Evolutionary conservation across 2,888 invertebrate genomes (phyloP).

Genomic region (Ophioninae sp.): DNA sequence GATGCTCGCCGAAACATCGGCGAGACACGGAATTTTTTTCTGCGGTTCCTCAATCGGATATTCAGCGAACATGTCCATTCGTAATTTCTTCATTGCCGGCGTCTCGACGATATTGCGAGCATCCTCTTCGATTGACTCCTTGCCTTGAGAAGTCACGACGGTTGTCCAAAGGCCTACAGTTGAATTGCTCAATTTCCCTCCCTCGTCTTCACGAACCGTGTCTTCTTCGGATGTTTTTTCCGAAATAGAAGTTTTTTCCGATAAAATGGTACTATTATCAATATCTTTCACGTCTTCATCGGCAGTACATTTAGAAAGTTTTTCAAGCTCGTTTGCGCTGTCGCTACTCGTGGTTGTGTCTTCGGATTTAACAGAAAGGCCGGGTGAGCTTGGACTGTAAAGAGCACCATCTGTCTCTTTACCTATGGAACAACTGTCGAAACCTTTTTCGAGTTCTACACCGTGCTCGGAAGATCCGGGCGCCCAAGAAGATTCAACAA

Average conservation of each 20-base stretch:
- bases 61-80: slow-evolving; percentile 73
- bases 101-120: slow-evolving; percentile 60
- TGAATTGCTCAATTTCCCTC: slow-evolving; percentile 36
- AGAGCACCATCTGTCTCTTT: slow-evolving; percentile 66
- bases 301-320: neutral
- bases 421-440: slow-evolving; percentile 13
- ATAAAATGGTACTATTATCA: slow-evolving; percentile 5
- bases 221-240: slow-evolving; percentile 29
- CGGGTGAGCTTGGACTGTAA: slow-evolving; percentile 77
- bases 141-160: slow-evolving; percentile 45
- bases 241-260: slow-evolving; percentile 25
- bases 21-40: neutral
- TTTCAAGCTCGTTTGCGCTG: slow-evolving; percentile 28
- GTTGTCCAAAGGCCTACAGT: slow-evolving; percentile 32
- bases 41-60: slow-evolving; percentile 61
- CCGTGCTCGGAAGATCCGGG: slow-evolving; percentile 8
- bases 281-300: slow-evolving; percentile 17
- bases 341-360: slow-evolving; percentile 44
- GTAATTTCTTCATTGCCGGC: slow-evolving; percentile 57
- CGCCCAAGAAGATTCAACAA: slow-evolving; percentile 26
- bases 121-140: slow-evolving; percentile 46
- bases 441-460: slow-evolving; percentile 65
- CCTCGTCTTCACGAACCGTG: slow-evolving; percentile 23
- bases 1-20: slow-evolving; percentile 12
- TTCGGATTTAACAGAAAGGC: slow-evolving; percentile 75